phyloP scores from a whole-genome alignment of 2,888 invertebrate species.

The Tetramorium bicarinatum region DNA sequence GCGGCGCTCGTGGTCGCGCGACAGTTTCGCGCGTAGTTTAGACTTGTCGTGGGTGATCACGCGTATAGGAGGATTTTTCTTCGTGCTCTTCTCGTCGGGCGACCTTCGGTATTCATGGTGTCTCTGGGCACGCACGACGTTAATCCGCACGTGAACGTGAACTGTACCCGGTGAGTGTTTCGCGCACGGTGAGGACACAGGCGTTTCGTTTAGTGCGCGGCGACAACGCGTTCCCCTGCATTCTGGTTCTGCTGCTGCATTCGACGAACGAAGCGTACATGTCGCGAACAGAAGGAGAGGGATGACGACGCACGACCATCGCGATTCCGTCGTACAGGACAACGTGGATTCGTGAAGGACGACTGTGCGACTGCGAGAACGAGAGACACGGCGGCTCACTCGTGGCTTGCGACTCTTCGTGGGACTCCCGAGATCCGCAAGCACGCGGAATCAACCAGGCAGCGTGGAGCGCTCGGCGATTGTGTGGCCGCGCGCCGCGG shows the following conservation, averaged over 20 bases:
- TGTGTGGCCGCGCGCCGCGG: conserved; percentile 85
- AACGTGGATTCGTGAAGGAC: conserved; percentile 64
- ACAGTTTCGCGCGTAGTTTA: conserved; percentile 52
- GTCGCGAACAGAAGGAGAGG: conserved; percentile 70
- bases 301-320: conserved; percentile 73
- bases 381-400: conserved; percentile 56
- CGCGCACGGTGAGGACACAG: conserved; percentile 34
- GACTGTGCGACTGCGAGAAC: conserved; percentile 17
- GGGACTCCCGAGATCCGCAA: conserved; percentile 81
- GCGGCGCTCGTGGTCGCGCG: conserved; percentile 58
- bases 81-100: conserved; percentile 17
- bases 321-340: conserved; percentile 64
- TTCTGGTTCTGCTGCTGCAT: not conserved
- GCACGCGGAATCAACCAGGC: conserved; percentile 83
- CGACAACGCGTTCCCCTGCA: not conserved
- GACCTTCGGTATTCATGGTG: conserved; percentile 36
- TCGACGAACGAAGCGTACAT: conserved; percentile 54
- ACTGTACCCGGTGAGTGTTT: conserved; percentile 47
- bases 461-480: conserved; percentile 86
- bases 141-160: conserved; percentile 28
- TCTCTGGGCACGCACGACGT: conserved; percentile 23
- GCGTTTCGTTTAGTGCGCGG: conserved; percentile 31
- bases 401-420: conserved; percentile 73
- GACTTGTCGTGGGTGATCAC: conserved; percentile 29
- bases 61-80: conserved; percentile 32